Percentiles rank a stretch among this genome's conserved stretches.
Evolutionary conservation across 1,140 invertebrate genomes (phyloP).

Genomic region (Nebria ingens): DNA sequence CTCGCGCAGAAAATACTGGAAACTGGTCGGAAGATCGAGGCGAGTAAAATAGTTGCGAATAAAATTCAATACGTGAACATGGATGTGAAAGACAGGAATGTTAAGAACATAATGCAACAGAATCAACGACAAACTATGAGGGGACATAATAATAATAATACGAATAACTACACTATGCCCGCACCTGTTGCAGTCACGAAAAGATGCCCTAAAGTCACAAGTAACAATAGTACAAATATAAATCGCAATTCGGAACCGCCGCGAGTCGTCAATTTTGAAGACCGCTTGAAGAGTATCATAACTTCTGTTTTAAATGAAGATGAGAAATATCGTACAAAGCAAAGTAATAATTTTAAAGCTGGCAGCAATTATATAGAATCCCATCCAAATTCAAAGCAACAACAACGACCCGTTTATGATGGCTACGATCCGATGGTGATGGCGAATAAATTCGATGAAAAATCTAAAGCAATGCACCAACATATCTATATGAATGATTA

Average conservation of each 20-base stretch:
- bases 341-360: neutral
- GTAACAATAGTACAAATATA: conserved; percentile 12
- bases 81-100: conserved; percentile 9
- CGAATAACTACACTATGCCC: no score
- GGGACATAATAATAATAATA: conserved; percentile 20
- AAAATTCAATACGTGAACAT: conserved; percentile 11
- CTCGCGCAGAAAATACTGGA: conserved; percentile 81
- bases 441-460: neutral
- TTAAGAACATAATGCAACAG: conserved; percentile 21
- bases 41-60: conserved; percentile 48
- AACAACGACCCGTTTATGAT: neutral
- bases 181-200: conserved; percentile 23
- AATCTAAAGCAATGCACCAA: neutral
- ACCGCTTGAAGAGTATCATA: conserved; percentile 85
- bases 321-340: conserved; percentile 34
- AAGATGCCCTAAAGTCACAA: conserved; percentile 15
- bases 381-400: neutral
- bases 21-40: conserved; percentile 77
- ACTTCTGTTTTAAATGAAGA: conserved; percentile 83
- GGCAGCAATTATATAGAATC: neutral
- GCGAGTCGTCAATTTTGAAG: conserved; percentile 78
- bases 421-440: no score
- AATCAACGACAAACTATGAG: conserved; percentile 15
- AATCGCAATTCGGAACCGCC: conserved; percentile 54
- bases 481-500: neutral